phyloP scores from a whole-genome alignment of 2,113 vertebrate genomes.

The Malurus elegans region DNA sequence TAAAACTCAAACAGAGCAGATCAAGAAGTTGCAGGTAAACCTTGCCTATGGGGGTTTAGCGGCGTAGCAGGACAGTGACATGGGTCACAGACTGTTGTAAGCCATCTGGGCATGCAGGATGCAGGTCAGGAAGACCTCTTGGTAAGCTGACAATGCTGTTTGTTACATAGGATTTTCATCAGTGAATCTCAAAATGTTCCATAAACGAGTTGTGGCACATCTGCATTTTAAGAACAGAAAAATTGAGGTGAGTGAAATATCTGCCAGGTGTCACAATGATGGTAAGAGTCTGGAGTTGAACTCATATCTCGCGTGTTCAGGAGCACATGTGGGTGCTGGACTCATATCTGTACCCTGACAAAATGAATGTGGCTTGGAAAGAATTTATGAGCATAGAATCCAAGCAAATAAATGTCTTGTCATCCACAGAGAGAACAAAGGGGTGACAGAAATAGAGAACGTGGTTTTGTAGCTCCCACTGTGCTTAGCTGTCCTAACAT shows the following conservation, averaged over 20 bases:
- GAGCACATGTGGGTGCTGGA: neutral
- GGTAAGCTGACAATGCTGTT: neutral
- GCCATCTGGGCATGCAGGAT: neutral
- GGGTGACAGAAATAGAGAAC: neutral
- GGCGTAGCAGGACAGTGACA: neutral
- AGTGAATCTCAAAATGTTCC: neutral
- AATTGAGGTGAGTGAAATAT: neutral
- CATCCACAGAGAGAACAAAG: neutral
- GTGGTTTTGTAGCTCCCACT: neutral
- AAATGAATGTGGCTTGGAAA: neutral
- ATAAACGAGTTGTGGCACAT: neutral
- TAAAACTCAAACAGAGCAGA: neutral
- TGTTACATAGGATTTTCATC: neutral
- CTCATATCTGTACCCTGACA: neutral
- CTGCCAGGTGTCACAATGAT: neutral
- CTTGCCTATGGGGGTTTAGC: neutral
- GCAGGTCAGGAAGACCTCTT: neutral
- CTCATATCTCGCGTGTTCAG: accelerated
- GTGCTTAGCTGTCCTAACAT: neutral
- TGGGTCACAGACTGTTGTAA: accelerated
- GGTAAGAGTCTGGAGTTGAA: neutral
- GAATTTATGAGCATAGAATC: neutral
- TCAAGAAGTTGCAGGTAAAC: neutral
- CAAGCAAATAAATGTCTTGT: neutral
- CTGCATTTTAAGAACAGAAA: neutral